Evolutionary conservation across 2,113 vertebrate genomes (phyloP), one percentile per base, ranked within the genome.

Genomic region (Rhipidura dahli): DNA sequence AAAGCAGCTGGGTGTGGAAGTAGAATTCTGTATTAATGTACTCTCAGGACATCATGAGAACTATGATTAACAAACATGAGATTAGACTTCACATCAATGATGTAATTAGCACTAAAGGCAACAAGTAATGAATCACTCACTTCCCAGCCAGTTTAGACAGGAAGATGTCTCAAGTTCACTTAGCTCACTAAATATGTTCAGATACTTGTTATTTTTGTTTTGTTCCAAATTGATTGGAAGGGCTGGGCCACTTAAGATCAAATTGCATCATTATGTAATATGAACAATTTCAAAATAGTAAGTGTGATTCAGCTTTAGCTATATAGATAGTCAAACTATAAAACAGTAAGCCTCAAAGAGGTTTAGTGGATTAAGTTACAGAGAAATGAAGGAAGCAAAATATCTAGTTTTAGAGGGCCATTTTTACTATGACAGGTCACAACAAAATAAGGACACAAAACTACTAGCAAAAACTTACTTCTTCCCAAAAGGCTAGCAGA

Each of bases 401-500:
- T 50, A 59, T 57, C 64, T 96, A 96, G 56, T 54, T 85, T 85
- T 72, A 94, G 70, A 60, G 15, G 87, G 65, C 76, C 45, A 63
- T 49, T 76, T 92, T 91, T 81, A 82, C 77, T 89, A 94, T 85
- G 49, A 89, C 35, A 83, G 45, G 64, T 59, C 89, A 91, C 82
- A 87, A 94, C 71, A 96, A 96, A 70, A 9, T 54, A 72, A 39
- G 76, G 83, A 89, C 64, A 94, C 73, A 93, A 90, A 96, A 96
- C 91, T 56, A 76, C 44, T 15, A 75, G 66, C 91, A 69, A 89
- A 40, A 96, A 98, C 98, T 98, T 98, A 98, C 98, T 98, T 98
- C 98, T 97, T 98, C 98, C 98, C 98, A 98, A 97, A 98, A 98
- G 94, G 98, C 98, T 97, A 98, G 98, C 90, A 98, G 98, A 97